Evolutionary conservation across 2,888 invertebrate genomes (phyloP).

Genomic region (Mesorhabditis sp.): DNA sequence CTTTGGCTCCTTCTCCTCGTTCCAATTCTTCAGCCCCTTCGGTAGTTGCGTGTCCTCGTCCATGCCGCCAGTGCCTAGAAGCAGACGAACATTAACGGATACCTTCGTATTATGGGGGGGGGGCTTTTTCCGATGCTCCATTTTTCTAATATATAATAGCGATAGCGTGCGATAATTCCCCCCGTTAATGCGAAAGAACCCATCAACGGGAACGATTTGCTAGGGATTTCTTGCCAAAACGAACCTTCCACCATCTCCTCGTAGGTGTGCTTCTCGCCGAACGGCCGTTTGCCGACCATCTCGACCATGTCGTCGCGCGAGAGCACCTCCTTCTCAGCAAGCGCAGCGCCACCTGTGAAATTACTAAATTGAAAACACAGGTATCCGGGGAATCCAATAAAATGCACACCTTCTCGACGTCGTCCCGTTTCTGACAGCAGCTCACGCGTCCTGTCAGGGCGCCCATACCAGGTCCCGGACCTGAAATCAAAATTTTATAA

Average conservation of each 20-base stretch:
- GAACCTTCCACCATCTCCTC: conserved; percentile 84
- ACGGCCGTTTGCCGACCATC: conserved; percentile 85
- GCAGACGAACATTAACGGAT: not conserved
- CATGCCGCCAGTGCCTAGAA: conserved; percentile 66
- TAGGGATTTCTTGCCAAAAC: not conserved
- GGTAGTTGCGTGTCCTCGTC: conserved; percentile 93
- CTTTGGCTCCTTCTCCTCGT: conserved; percentile 60
- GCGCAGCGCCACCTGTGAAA: conserved; percentile 76
- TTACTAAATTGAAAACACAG: not conserved
- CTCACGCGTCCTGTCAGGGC: conserved; percentile 79
- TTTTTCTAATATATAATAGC: not conserved
- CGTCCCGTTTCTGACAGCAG: conserved; percentile 78
- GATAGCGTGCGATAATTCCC: not conserved
- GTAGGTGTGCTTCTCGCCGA: conserved; percentile 96
- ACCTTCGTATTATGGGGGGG: not conserved
- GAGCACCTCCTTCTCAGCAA: conserved; percentile 86
- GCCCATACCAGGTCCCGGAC: conserved; percentile 74
- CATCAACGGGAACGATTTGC: no score
- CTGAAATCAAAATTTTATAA: conserved; percentile 17
- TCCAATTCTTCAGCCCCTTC: conserved; percentile 92
- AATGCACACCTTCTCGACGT: conserved; percentile 73
- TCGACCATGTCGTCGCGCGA: conserved; percentile 96
- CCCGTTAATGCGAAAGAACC: no score
- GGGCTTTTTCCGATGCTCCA: not conserved
- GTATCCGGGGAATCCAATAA: not conserved